Percentiles rank a stretch among this genome's conserved stretches.
Evolutionary conservation across 2,113 vertebrate genomes (phyloP).

Genomic region (Neodon shergylaensis): DNA sequence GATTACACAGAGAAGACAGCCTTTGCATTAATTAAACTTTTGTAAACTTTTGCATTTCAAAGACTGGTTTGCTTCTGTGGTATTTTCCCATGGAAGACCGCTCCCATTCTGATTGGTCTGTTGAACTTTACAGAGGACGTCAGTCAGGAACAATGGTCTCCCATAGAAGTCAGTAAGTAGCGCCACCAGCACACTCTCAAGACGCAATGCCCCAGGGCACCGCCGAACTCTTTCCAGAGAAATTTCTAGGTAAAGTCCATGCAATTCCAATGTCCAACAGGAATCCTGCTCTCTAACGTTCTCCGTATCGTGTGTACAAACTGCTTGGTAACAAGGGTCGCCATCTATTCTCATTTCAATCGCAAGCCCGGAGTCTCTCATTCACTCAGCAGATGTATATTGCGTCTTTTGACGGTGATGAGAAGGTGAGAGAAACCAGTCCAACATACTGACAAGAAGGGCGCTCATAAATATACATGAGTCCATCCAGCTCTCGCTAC

Average conservation of each 20-base stretch:
- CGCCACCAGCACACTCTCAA: no score
- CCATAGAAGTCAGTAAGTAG: no score
- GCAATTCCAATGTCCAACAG: neutral
- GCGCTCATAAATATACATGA: no score
- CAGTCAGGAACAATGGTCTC: neutral
- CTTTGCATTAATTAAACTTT: neutral
- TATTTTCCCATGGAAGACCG: neutral
- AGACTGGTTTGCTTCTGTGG: no score
- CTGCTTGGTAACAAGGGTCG: neutral
- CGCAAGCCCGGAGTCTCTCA: neutral
- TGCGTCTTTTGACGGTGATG: neutral
- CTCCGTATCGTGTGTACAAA: neutral
- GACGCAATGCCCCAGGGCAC: fast-evolving
- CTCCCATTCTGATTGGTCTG: neutral
- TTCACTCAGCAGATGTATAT: neutral
- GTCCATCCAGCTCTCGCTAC: fast-evolving
- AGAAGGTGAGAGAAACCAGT: neutral
- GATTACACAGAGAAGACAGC: neutral
- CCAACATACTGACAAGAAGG: no score
- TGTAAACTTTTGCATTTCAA: neutral
- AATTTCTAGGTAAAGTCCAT: neutral
- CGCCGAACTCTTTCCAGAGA: neutral
- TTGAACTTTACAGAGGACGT: neutral
- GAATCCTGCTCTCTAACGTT: neutral
- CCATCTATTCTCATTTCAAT: neutral